Base-by-base conservation (phyloP, 2,797 vertebrate species). In the Poecilia gillii region DNA sequence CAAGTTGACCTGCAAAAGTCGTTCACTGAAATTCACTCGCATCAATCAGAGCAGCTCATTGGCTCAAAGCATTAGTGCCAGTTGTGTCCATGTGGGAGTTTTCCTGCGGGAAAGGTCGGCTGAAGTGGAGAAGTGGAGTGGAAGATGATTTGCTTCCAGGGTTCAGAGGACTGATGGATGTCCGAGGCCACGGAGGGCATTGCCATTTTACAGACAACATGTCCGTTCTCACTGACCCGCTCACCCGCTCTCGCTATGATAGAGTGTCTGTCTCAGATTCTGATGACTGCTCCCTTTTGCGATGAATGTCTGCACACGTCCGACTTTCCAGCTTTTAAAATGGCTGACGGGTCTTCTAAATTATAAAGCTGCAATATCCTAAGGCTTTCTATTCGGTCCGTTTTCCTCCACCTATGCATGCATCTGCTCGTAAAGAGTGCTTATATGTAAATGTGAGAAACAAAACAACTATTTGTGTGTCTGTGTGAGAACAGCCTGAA, bases 401-500 rank as follows among this genome's bases (percentile, higher is more conserved):
- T 28, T 74, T 70, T 33, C n/a, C 6, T 57, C 59, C 78, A 73
- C 89, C 64, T 68, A 82, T 81, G 86, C 73, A 45, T 85, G 47
- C 74, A 81, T 87, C 88, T 76, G 77, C 85, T 84, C 59, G 79
- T 82, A 84, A 59, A 85, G 80, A 89, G 77, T 75, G 82, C 90
- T 92, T 90, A 89, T 91, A 90, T 91, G 88, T 85, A 82, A 88
- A 90, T 93, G 93, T 93, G 89, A 85, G 88, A 94, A 94, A 90
- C 90, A 85, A 92, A 93, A 93, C 92, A 91, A 86, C 85, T 91
- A 82, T 93, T 90, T 92, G 92, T 89, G 88, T 90, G 84, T 93
- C 89, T 91, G 89, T 92, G 94, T 94, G 93, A 94, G 92, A 94
- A 94, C 93, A 77, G 91, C 90, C 92, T 90, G 90, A 92, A 86